Conservation (phyloP, 2,797 vertebrate species). For the Champsocephalus esox region DNA sequence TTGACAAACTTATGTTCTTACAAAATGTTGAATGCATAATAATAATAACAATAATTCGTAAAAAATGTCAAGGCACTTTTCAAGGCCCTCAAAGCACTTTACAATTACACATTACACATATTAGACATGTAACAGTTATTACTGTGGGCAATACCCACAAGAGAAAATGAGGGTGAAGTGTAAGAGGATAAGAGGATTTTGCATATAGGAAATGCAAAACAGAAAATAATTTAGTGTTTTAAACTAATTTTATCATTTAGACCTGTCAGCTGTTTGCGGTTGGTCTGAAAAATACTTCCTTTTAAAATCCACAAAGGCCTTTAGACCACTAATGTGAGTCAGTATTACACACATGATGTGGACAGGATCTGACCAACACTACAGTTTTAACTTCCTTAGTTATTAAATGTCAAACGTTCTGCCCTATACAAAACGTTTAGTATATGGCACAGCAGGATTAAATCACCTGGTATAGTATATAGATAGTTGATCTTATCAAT, state of each 20-base stretch:
- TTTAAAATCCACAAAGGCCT: conserved; percentile 4
- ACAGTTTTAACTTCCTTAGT: background rate
- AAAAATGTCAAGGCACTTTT: no score
- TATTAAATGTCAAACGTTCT: background rate
- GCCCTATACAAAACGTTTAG: no score
- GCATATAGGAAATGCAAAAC: background rate
- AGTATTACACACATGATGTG: conserved; percentile 38
- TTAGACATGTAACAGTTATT: no score
- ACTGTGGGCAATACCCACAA: no score
- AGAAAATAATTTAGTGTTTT: background rate
- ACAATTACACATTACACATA: no score
- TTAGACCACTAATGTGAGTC: conserved; percentile 10
- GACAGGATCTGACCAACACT: conserved; percentile 1
- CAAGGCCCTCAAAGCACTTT: no score
- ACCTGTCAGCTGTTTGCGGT: background rate
- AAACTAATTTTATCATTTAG: background rate
- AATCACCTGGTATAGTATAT: background rate
- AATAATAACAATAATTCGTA: no score
- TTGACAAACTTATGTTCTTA: background rate
- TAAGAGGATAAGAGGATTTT: background rate
- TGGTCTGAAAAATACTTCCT: background rate
- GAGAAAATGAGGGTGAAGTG: no score
- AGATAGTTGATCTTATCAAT: background rate
- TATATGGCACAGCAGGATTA: background rate
- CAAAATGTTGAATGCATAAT: background rate